Evolutionary conservation across 2,113 vertebrate genomes (phyloP).

Genomic region (Mobula hypostoma): DNA sequence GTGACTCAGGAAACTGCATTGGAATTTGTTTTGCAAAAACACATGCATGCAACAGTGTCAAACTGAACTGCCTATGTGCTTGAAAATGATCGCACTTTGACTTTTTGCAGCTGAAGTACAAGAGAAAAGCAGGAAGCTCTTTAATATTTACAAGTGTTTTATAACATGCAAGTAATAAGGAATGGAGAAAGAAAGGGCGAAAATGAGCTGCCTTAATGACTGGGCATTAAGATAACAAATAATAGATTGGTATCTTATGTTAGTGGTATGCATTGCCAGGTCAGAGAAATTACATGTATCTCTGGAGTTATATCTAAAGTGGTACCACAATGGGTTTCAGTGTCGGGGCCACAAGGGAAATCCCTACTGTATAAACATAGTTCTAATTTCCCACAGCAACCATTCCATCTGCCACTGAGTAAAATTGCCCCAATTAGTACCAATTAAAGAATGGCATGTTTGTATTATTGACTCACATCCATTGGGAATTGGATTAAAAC

Average conservation of each 20-base stretch:
- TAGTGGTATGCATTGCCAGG: not conserved
- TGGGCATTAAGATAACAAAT: not conserved
- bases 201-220: too few relatives aligned
- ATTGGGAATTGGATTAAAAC: constrained; percentile 18
- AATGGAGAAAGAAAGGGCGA: not conserved
- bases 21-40: too few relatives aligned
- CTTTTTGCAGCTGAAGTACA: not conserved
- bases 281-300: not conserved
- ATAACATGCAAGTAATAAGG: too few relatives aligned
- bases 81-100: not conserved
- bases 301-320: not conserved
- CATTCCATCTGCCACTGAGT: constrained; percentile 9
- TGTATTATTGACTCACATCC: constrained; percentile 11
- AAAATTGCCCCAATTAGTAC: constrained; percentile 25
- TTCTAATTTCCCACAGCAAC: constrained; percentile 27
- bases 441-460: constrained; percentile 31
- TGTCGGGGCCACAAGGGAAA: not conserved
- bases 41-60: too few relatives aligned
- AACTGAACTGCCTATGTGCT: not conserved
- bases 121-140: not conserved
- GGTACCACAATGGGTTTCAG: not conserved
- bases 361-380: not conserved
- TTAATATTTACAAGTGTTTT: not conserved
- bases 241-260: not conserved
- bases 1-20: too few relatives aligned